Evolutionary conservation across 2,888 invertebrate genomes (phyloP).

Genomic region (Tetropium fuscum): DNA sequence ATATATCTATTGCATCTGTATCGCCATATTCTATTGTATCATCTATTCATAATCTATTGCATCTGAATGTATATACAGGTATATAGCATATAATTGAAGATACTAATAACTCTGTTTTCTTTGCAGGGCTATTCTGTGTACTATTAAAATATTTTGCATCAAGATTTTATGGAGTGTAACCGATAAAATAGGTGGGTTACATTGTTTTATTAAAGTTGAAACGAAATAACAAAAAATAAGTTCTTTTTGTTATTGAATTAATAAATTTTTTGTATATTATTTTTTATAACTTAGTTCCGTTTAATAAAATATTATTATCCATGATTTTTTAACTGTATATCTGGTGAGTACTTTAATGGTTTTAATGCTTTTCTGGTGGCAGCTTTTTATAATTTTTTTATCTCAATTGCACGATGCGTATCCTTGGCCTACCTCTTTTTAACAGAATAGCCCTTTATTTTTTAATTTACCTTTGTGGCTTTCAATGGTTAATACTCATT

Average conservation of each 20-base stretch:
- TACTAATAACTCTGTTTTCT: slow-evolving; percentile 44
- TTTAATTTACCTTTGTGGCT: too few relatives aligned
- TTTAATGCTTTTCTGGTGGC: slow-evolving; percentile 28
- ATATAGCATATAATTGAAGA: not conserved
- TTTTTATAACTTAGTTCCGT: too few relatives aligned
- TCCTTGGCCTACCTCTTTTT: slow-evolving; percentile 18
- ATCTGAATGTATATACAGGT: not conserved
- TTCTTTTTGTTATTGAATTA: too few relatives aligned
- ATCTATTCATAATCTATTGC: too few relatives aligned
- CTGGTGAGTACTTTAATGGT: slow-evolving; percentile 18
- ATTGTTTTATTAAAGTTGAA: too few relatives aligned
- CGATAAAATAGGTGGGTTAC: too few relatives aligned
- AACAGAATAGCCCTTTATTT: slow-evolving; percentile 41
- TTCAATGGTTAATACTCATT: too few relatives aligned
- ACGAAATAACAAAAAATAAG: too few relatives aligned
- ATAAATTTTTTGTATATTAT: too few relatives aligned
- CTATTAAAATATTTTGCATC: slow-evolving; percentile 50
- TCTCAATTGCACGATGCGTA: slow-evolving; percentile 8
- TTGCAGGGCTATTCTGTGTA: slow-evolving; percentile 65
- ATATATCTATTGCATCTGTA: too few relatives aligned
- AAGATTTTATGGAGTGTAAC: slow-evolving; percentile 36
- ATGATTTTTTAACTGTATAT: slow-evolving; percentile 13
- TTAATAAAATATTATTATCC: too few relatives aligned
- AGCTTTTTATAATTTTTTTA: slow-evolving; percentile 24
- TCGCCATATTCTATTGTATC: too few relatives aligned